Conservation (phyloP, 2,113 vertebrate species). For the Uropsilus gracilis region DNA sequence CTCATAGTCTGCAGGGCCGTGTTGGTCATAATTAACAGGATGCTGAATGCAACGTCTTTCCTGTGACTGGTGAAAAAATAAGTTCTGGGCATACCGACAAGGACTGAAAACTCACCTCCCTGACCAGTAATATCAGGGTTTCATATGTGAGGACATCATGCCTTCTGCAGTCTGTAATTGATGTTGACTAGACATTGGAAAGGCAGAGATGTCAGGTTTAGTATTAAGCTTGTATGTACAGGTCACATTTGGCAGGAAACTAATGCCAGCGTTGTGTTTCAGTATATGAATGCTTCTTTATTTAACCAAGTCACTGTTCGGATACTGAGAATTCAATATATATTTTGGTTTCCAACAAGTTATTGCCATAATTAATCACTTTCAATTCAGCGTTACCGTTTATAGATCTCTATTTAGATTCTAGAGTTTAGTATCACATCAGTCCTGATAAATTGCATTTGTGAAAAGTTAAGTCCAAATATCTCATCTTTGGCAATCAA, state of each 20-base stretch:
- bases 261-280: not conserved
- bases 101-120: not conserved
- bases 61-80: not conserved
- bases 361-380: not conserved
- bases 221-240: not conserved
- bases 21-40: not conserved
- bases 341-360: not conserved
- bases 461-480: not conserved
- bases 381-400: not conserved
- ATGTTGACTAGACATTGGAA: not conserved
- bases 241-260: not conserved
- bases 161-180: not conserved
- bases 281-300: not conserved
- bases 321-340: not conserved
- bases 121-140: not conserved
- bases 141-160: not conserved
- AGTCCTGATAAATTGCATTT: not conserved
- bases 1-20: not conserved
- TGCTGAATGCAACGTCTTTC: not conserved
- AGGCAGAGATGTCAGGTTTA: not conserved
- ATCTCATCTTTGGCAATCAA: not conserved
- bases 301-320: not conserved
- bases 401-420: not conserved
- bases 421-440: not conserved
- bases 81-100: not conserved